phyloP scores from a whole-genome alignment of 2,797 vertebrate species.

The Macrochelys suwanniensis region DNA sequence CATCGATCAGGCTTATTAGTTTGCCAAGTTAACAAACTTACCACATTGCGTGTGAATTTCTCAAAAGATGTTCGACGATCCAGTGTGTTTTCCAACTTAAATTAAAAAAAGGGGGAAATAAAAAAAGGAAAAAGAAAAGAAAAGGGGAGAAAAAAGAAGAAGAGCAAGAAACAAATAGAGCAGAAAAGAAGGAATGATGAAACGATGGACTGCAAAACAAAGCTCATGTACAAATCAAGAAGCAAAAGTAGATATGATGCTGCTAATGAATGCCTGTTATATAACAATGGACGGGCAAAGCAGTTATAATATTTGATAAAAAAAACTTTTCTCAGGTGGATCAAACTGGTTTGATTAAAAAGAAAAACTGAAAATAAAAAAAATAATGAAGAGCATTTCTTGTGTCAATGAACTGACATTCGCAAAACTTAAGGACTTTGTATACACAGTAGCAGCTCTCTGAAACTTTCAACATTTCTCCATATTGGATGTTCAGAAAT shows the following conservation, averaged over 20 bases:
- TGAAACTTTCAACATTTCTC: constrained; percentile 67
- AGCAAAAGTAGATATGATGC: constrained; percentile 33
- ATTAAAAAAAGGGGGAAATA: constrained; percentile 61
- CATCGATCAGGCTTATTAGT: constrained; percentile 60
- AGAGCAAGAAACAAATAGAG: constrained; percentile 72
- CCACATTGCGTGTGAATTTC: constrained; percentile 89
- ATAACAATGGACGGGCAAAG: constrained; percentile 43
- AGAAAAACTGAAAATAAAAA: constrained; percentile 70
- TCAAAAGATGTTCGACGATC: constrained; percentile 89
- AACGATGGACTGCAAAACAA: constrained; percentile 69
- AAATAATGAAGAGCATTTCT: constrained; percentile 66
- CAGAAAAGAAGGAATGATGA: constrained; percentile 75
- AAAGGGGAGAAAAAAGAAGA: constrained; percentile 56
- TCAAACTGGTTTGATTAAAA: constrained; percentile 55
- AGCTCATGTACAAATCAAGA: constrained; percentile 60
- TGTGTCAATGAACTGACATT: constrained; percentile 64
- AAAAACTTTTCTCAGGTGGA: constrained; percentile 34
- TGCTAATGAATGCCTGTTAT: neutral
- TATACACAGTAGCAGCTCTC: constrained; percentile 55
- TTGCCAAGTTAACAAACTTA: constrained; percentile 82
- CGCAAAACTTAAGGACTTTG: constrained; percentile 66
- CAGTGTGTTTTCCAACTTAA: constrained; percentile 86
- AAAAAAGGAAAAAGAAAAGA: constrained; percentile 40
- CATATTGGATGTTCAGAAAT: constrained; percentile 70
- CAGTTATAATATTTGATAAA: constrained; percentile 7